Conservation (phyloP, 2,888 invertebrate genomes). For the Yponomeuta evonymella region DNA sequence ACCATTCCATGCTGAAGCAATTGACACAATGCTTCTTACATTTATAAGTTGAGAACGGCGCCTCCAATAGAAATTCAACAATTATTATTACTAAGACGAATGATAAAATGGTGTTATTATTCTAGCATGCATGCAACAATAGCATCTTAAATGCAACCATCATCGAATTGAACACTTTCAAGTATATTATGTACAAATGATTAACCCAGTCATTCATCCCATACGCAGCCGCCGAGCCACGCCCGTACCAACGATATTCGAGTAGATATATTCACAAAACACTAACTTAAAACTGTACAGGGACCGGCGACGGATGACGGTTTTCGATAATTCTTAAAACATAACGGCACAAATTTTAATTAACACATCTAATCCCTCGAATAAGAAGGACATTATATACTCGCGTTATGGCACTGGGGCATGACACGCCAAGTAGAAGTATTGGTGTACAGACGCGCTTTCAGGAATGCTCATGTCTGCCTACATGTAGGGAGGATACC, state of each 20-base stretch:
- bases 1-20: conserved; percentile 7
- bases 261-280: conserved; percentile 67
- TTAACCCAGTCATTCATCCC: not conserved
- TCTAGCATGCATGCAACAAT: conserved; percentile 66
- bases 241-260: conserved; percentile 61
- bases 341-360: conserved; percentile 38
- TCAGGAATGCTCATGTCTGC: too few relatives aligned
- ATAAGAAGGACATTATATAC: conserved; percentile 60
- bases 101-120: conserved; percentile 26
- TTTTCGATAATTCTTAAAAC: conserved; percentile 42
- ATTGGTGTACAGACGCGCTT: conserved; percentile 20
- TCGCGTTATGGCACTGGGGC: conserved; percentile 35
- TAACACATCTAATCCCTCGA: conserved; percentile 47
- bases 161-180: conserved; percentile 69
- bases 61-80: conserved; percentile 15
- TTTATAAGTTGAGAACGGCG: conserved; percentile 14
- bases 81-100: conserved; percentile 14
- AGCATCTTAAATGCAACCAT: conserved; percentile 72
- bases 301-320: conserved; percentile 42
- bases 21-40: not conserved
- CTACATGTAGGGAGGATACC: too few relatives aligned
- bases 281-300: conserved; percentile 52
- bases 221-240: conserved; percentile 40
- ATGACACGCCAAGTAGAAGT: conserved; percentile 20
- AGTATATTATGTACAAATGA: conserved; percentile 65